phyloP scores from a whole-genome alignment of 2,888 invertebrate species.

The Macaria notata region DNA sequence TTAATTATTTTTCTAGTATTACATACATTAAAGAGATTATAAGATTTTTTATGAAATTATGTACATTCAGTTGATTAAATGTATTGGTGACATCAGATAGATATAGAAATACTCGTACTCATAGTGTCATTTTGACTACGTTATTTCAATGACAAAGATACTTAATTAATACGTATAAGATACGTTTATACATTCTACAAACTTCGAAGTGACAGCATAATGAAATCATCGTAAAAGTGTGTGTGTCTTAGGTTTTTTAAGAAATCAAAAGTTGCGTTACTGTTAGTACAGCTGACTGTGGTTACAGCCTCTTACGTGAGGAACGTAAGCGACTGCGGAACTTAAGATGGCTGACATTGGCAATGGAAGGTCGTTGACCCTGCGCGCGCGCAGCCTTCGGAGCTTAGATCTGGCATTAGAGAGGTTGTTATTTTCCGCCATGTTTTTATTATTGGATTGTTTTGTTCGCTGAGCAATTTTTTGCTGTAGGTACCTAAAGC shows the following conservation, averaged over 20 bases:
- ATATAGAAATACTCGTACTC: no score
- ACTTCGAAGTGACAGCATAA: no score
- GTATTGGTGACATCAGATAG: no score
- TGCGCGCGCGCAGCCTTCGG: constrained; percentile 76
- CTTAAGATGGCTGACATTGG: constrained; percentile 83
- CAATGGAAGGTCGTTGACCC: constrained; percentile 78
- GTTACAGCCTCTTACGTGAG: constrained; percentile 78
- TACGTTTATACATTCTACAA: no score
- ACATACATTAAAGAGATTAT: no score
- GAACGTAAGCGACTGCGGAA: constrained; percentile 81
- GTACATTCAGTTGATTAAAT: no score
- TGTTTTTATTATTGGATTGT: constrained; percentile 57
- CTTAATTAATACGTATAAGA: no score
- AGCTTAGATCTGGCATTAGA: constrained; percentile 80
- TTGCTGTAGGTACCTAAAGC: constrained; percentile 17
- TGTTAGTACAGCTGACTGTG: constrained; percentile 16
- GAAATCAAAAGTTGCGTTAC: constrained; percentile 10
- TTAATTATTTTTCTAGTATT: no score
- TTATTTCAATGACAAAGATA: no score
- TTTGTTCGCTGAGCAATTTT: constrained; percentile 39
- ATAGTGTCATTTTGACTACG: no score
- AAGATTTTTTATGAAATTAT: no score
- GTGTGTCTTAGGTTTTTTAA: neutral
- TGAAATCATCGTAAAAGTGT: neutral
- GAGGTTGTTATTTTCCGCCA: constrained; percentile 74